Evolutionary conservation across 2,888 invertebrate genomes (phyloP).

Genomic region (Gortyna flavago): DNA sequence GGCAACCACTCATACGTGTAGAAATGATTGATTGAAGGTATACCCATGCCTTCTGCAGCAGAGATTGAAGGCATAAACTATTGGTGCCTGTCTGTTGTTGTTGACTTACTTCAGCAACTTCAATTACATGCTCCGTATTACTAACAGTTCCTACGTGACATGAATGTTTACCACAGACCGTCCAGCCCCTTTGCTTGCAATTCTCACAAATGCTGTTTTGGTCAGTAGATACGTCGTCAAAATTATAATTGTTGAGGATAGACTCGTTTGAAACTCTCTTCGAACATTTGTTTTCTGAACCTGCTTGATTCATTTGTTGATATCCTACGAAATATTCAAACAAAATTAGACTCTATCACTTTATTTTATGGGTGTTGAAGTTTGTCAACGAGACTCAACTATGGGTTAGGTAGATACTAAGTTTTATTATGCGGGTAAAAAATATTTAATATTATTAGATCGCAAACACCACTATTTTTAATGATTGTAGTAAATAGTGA

Average conservation of each 20-base stretch:
- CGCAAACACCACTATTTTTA: neutral
- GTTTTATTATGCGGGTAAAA: neutral
- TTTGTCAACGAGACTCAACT: slow-evolving; percentile 3
- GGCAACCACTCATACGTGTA: slow-evolving; percentile 23
- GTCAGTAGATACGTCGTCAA: slow-evolving; percentile 33
- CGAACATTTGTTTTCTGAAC: slow-evolving; percentile 19
- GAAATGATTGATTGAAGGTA: slow-evolving; percentile 29
- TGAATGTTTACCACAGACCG: slow-evolving; percentile 15
- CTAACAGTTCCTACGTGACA: neutral
- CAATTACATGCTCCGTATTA: slow-evolving; percentile 20
- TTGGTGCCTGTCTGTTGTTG: slow-evolving; percentile 8
- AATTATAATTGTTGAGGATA: slow-evolving; percentile 36
- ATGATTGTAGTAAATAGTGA: neutral
- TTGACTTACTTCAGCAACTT: slow-evolving; percentile 3
- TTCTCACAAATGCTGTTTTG: slow-evolving; percentile 27
- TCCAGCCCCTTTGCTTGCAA: slow-evolving; percentile 11
- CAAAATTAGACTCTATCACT: slow-evolving; percentile 25
- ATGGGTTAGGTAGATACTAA: neutral
- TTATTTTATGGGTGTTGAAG: slow-evolving; percentile 15
- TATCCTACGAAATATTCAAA: slow-evolving; percentile 43
- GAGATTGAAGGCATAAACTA: slow-evolving; percentile 16
- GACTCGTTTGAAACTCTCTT: slow-evolving; percentile 32
- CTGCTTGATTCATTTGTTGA: slow-evolving; percentile 26
- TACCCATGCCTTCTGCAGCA: slow-evolving; percentile 27
- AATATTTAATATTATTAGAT: neutral